Evolutionary conservation across 2,888 invertebrate species (phyloP).

Genomic region (Drosophila paranaensis): DNA sequence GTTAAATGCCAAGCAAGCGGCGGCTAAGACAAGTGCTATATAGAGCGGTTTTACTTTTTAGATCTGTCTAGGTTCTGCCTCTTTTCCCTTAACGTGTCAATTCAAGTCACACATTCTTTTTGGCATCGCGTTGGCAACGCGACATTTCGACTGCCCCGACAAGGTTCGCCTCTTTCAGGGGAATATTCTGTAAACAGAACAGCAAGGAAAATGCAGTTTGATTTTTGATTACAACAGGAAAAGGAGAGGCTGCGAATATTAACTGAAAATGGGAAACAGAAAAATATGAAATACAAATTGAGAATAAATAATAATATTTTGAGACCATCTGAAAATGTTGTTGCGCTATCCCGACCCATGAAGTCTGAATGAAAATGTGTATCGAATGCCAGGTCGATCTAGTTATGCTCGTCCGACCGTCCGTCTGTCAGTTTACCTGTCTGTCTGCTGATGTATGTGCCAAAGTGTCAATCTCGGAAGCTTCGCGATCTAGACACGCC

Average conservation of each 20-base stretch:
- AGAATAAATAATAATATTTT: background rate
- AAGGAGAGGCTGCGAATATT: background rate
- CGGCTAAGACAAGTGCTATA: slow-evolving; percentile 29
- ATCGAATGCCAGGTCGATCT: no score
- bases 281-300: no score
- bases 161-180: slow-evolving; percentile 42
- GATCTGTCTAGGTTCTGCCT: slow-evolving; percentile 26
- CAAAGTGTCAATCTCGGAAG: background rate
- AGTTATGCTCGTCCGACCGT: no score
- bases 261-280: no score
- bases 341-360: no score
- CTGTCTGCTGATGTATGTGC: no score
- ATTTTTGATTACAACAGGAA: background rate
- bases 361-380: background rate
- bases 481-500: background rate
- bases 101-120: slow-evolving; percentile 57
- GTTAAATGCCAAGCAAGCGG: slow-evolving; percentile 50
- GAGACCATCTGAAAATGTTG: background rate
- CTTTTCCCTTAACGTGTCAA: slow-evolving; percentile 36
- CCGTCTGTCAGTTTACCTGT: background rate
- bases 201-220: background rate
- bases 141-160: slow-evolving; percentile 47
- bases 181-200: slow-evolving; percentile 27
- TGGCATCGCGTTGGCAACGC: slow-evolving; percentile 41
- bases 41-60: slow-evolving; percentile 25